phyloP scores from a whole-genome alignment of 2,888 invertebrate species.

The Drosophila neonasuta region DNA sequence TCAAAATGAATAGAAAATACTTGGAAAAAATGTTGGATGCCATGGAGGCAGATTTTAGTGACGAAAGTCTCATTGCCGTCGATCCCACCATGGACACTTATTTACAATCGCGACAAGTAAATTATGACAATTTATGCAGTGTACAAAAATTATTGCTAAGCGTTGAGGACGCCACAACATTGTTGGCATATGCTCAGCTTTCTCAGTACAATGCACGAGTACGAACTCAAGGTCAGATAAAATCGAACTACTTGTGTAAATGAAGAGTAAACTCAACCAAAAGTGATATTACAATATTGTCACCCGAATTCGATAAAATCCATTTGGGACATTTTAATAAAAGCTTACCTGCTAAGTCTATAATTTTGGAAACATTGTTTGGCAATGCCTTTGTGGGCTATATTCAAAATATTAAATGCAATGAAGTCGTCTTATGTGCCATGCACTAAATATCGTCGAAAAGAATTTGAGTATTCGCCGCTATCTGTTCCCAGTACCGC shows the following conservation, averaged over 20 bases:
- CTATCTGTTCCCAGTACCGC: conserved; percentile 49
- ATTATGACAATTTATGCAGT: conserved; percentile 12
- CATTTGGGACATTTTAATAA: too few species aligned
- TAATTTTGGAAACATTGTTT: too few species aligned
- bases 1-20: background rate
- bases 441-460: background rate
- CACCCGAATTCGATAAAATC: too few species aligned
- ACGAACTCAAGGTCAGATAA: too few species aligned
- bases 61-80: background rate
- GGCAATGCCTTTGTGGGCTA: too few species aligned
- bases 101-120: background rate
- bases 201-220: background rate
- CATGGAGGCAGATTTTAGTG: background rate
- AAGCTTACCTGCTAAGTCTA: too few species aligned
- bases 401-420: too few species aligned
- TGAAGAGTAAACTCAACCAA: too few species aligned
- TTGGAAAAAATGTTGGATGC: conserved; percentile 2
- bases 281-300: too few species aligned
- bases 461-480: background rate
- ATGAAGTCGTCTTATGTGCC: conserved; percentile 5
- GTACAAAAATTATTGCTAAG: conserved; percentile 1
- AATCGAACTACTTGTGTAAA: too few species aligned
- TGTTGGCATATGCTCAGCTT: conserved; percentile 1
- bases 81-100: background rate
- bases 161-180: conserved; percentile 7